Evolutionary conservation across 2,888 invertebrate species (phyloP), one percentile per base, ranked within the genome.

Genomic region (Mayetiola destructor): DNA sequence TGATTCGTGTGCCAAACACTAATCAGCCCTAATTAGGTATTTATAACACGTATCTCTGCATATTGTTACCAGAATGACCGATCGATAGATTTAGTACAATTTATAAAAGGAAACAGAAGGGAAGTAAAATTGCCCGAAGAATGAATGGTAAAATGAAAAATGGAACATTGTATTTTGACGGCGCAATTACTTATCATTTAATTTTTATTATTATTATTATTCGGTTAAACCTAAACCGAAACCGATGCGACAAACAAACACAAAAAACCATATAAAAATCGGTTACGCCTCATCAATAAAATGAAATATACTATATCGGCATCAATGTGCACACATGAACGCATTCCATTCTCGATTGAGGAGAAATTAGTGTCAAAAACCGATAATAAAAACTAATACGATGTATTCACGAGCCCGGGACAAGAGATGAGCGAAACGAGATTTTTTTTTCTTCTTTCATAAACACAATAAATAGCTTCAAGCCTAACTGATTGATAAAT

Each of bases 401-500:
- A n/a, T 27, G 3, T n/a, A 23, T 8, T 32, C n/a, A 8, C 48
- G 16, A 27, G 48, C n/a, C 21, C 20, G 1, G 23, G 21, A 32
- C 6, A 32, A 6, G 27, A 27, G 3, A n/a, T n/a, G n/a, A 2
- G n/a, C 14, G 14, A 27, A 14, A n/a, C 48, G 8, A n/a, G 3
- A 27, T n/a, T n/a, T n/a, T n/a, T n/a, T n/a, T n/a, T n/a, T n/a
- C n/a, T n/a, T n/a, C 3, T 12, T 6, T 16, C 14, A n/a, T 6
- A 14, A 9, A 12, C 48, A 27, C 27, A 48, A 27, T 48, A 27
- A 48, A 48, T 48, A 27, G 48, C 48, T 48, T 2, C 48, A 48
- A 48, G 48, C 48, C 48, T 27, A n/a, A 48, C 16, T 48, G 48
- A 48, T 48, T 48, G 48, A 48, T 48, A 48, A 42, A 48, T 48